Evolutionary conservation across 2,888 invertebrate genomes (phyloP).

Genomic region (Dynastes hyllus): DNA sequence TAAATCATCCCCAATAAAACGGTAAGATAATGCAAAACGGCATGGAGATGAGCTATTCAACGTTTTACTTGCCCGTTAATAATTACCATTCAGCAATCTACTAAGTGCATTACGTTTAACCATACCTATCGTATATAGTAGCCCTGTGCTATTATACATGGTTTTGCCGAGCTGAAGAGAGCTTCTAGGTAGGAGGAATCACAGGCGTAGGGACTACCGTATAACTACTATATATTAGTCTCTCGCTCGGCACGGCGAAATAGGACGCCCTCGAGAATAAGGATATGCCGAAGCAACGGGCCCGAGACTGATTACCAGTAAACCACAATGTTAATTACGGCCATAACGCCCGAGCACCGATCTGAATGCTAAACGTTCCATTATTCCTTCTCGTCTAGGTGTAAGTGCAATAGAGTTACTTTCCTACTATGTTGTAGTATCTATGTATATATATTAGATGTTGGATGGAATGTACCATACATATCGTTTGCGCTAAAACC

Average conservation of each 20-base stretch:
- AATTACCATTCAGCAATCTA: constrained; percentile 37
- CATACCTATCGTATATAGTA: too few relatives aligned
- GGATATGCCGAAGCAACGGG: constrained; percentile 54
- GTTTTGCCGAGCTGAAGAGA: background rate
- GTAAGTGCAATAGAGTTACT: background rate
- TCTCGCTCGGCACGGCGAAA: constrained; percentile 21
- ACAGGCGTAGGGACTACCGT: background rate
- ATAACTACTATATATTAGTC: constrained; percentile 15
- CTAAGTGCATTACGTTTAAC: constrained; percentile 33
- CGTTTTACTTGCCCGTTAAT: constrained; percentile 33
- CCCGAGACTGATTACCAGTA: constrained; percentile 68
- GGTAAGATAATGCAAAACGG: background rate
- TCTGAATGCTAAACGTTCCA: constrained; percentile 63
- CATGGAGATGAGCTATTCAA: constrained; percentile 13
- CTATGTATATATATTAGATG: background rate
- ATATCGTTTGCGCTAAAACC: constrained; percentile 3
- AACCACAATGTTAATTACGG: constrained; percentile 69
- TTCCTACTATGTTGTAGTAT: background rate
- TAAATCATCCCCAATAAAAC: background rate
- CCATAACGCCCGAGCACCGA: constrained; percentile 66
- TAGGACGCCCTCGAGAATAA: constrained; percentile 51
- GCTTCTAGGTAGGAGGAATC: background rate
- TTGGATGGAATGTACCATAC: background rate
- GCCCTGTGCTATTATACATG: too few relatives aligned
- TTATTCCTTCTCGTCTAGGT: constrained; percentile 49